These are phyloP conservation scores for Lepidurus couesii DNA, from an alignment of 1,140 invertebrate genomes.

Conservation along the genomic window DNA sequence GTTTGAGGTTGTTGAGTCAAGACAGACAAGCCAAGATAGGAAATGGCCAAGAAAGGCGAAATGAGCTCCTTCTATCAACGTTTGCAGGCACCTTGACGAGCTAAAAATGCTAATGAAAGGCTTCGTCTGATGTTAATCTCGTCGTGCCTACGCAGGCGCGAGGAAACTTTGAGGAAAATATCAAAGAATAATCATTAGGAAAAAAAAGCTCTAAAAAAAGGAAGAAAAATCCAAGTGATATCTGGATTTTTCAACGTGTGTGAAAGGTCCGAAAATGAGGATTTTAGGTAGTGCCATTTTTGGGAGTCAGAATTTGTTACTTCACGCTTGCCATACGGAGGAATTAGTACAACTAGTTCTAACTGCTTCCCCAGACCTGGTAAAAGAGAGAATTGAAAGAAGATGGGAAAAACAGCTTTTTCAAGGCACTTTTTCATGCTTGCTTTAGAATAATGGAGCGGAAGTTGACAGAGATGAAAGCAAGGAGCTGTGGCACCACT, in stretches of 20 bases:
- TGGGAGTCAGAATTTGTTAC: neutral
- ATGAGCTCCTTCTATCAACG: constrained; percentile 18
- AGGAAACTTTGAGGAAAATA: neutral
- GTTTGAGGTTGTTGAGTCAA: neutral
- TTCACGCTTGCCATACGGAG: neutral
- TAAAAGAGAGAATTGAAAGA: neutral
- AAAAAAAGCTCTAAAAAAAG: neutral
- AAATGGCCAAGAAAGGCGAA: neutral
- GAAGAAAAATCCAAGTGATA: too few relatives aligned
- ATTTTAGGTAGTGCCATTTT: neutral
- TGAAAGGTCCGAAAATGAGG: neutral
- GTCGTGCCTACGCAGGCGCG: neutral
- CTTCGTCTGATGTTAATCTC: neutral
- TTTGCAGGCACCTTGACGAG: neutral
- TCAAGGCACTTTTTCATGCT: neutral
- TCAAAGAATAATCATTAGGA: neutral
- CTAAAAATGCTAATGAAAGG: neutral
- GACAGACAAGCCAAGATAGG: neutral
- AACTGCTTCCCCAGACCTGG: neutral
- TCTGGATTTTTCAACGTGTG: neutral
- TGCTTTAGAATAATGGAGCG: neutral
- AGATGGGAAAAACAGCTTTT: neutral
- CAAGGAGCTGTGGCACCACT: neutral
- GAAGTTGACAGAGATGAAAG: neutral
- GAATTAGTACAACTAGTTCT: constrained; percentile 7